phyloP scores from a whole-genome alignment of 2,888 invertebrate genomes.

The Ornithoptera priamus region DNA sequence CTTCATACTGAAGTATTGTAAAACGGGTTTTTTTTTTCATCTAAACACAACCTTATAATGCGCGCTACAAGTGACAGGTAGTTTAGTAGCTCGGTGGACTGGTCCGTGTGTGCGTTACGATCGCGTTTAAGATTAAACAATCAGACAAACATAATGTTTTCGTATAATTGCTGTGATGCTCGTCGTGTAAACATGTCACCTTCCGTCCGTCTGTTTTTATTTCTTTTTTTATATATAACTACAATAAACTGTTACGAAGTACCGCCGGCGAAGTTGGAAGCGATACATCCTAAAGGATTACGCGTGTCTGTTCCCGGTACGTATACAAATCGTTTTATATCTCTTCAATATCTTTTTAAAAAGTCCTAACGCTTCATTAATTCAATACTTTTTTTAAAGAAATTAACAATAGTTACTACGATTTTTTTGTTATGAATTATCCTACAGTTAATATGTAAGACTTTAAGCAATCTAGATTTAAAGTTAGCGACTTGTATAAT shows the following conservation, averaged over 20 bases:
- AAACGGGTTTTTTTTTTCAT: too few species aligned
- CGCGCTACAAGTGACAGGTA: background rate
- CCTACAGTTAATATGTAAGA: too few species aligned
- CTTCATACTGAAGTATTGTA: too few species aligned
- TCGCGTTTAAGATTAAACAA: background rate
- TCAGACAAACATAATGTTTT: too few species aligned
- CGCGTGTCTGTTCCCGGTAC: slow-evolving; percentile 82
- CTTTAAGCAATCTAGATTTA: too few species aligned
- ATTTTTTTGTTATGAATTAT: too few species aligned
- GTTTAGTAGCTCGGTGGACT: slow-evolving; percentile 13
- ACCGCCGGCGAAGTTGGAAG: slow-evolving; percentile 78
- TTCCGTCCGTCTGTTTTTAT: slow-evolving; percentile 10
- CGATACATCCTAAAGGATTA: slow-evolving; percentile 80
- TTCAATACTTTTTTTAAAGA: too few species aligned
- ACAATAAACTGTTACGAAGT: slow-evolving; percentile 52
- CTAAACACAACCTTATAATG: background rate
- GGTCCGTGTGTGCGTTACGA: slow-evolving; percentile 10
- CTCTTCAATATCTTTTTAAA: too few species aligned
- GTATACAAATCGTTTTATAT: background rate
- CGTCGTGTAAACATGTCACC: slow-evolving; percentile 9
- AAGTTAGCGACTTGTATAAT: too few species aligned
- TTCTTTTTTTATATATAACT: slow-evolving; percentile 30
- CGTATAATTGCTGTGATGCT: background rate
- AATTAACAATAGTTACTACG: too few species aligned
- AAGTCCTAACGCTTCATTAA: too few species aligned